A percentile compares a stretch with the other conserved stretches of the same genome.
These are phyloP conservation scores for Malthinus seriepunctatus DNA, from an alignment of 2,888 invertebrate species.

Conservation along the genomic window DNA sequence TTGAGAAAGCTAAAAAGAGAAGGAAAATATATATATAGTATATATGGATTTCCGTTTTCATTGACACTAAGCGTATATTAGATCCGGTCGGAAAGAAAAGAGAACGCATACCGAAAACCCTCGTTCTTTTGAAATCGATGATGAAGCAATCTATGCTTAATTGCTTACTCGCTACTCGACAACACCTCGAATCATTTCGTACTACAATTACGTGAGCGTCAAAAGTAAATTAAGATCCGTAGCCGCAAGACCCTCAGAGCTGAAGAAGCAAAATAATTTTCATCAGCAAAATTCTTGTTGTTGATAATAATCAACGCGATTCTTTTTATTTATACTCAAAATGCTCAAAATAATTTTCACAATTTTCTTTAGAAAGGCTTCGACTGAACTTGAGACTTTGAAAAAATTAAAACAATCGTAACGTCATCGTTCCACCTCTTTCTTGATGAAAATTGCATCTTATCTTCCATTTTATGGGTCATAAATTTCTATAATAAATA, in stretches of 20 bases:
- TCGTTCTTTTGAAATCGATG: constrained; percentile 39
- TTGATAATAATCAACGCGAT: neutral
- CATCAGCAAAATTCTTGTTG: neutral
- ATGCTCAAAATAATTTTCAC: too few species aligned
- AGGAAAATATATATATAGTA: too few species aligned
- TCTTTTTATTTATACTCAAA: too few species aligned
- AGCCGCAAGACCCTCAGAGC: constrained; percentile 11
- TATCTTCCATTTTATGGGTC: too few species aligned
- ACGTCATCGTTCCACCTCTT: too few species aligned
- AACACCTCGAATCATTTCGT: constrained; percentile 23
- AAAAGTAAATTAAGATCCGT: constrained; percentile 23
- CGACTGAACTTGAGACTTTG: too few species aligned
- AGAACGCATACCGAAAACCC: constrained; percentile 16
- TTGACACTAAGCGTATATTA: constrained; percentile 42
- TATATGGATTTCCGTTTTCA: constrained; percentile 37
- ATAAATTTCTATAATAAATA: too few species aligned
- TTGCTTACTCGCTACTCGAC: constrained; percentile 27
- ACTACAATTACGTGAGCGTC: constrained; percentile 23
- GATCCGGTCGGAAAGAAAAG: constrained; percentile 39
- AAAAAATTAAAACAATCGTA: too few species aligned
- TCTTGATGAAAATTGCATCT: too few species aligned
- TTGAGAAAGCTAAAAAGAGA: constrained; percentile 17
- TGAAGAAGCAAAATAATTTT: constrained; percentile 4
- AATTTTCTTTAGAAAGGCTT: too few species aligned
- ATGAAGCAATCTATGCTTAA: constrained; percentile 37